Percentiles rank a stretch among this genome's conserved stretches.
Conservation (phyloP, 2,113 vertebrate species). For the Tiliqua scincoides region DNA sequence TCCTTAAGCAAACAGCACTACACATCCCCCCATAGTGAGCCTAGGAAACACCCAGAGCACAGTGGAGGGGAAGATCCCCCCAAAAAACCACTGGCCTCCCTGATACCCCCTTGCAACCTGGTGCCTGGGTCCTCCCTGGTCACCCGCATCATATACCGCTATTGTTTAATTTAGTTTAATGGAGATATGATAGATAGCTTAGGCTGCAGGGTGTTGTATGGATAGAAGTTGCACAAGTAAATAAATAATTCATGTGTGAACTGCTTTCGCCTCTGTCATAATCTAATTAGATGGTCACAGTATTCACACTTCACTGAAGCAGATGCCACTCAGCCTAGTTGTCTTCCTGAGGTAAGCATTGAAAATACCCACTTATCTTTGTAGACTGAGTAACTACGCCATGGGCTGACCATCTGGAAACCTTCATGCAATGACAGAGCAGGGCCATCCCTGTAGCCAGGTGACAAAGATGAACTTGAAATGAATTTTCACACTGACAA, state of each 20-base stretch:
- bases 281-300: neutral
- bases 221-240: neutral
- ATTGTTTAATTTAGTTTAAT: neutral
- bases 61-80: too few relatives aligned
- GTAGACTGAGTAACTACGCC: neutral
- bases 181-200: neutral
- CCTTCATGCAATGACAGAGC: neutral
- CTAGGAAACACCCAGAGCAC: too few relatives aligned
- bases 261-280: neutral
- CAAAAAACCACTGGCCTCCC: too few relatives aligned
- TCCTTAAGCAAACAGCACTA: too few relatives aligned
- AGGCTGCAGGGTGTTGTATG: neutral
- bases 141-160: too few relatives aligned
- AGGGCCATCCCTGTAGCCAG: rapidly evolving
- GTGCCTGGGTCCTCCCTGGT: too few relatives aligned
- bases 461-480: rapidly evolving
- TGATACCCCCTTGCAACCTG: too few relatives aligned
- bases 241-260: neutral
- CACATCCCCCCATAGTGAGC: too few relatives aligned
- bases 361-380: neutral
- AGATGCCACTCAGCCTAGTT: too few relatives aligned
- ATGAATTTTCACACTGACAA: neutral
- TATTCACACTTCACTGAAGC: neutral
- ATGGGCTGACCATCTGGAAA: neutral
- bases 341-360: neutral